These are phyloP conservation scores for Aphidius ervi DNA, from an alignment of 1,140 invertebrate genomes.

Conservation along the genomic window DNA sequence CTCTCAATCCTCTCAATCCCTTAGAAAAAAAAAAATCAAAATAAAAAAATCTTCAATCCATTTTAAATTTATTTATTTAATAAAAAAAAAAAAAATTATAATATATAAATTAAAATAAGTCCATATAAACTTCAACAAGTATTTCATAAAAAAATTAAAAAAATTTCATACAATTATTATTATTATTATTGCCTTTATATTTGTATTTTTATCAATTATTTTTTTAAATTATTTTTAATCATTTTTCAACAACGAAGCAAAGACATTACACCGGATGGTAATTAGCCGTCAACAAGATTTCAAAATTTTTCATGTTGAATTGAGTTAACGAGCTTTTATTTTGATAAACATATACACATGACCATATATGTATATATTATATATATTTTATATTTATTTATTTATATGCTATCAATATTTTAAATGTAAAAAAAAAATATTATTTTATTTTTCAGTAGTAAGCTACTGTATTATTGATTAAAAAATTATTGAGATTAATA, in stretches of 20 bases:
- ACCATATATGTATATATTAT: neutral
- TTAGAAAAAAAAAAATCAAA: neutral
- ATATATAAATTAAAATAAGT: too few relatives aligned
- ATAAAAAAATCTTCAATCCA: neutral
- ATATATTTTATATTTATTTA: too few relatives aligned
- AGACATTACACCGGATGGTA: neutral
- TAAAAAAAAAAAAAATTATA: neutral
- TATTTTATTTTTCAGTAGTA: too few relatives aligned
- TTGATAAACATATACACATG: slow-evolving; percentile 6
- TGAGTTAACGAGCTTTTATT: slow-evolving; percentile 6
- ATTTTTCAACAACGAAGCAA: too few relatives aligned
- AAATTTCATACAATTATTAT: neutral
- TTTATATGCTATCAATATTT: neutral
- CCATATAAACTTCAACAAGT: too few relatives aligned
- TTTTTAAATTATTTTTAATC: neutral
- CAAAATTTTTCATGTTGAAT: slow-evolving; percentile 2
- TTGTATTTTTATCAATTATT: too few relatives aligned
- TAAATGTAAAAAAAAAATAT: neutral
- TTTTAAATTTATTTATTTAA: too few relatives aligned
- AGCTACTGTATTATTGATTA: too few relatives aligned
- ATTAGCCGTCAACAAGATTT: slow-evolving; percentile 11
- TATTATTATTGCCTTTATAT: neutral
- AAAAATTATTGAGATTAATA: too few relatives aligned
- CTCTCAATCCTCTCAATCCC: neutral
- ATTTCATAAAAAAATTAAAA: too few relatives aligned